A percentile compares a stretch with the other conserved stretches of the same genome.
phyloP scores from a whole-genome alignment of 2,797 vertebrate species.

The Thunnus albacares region DNA sequence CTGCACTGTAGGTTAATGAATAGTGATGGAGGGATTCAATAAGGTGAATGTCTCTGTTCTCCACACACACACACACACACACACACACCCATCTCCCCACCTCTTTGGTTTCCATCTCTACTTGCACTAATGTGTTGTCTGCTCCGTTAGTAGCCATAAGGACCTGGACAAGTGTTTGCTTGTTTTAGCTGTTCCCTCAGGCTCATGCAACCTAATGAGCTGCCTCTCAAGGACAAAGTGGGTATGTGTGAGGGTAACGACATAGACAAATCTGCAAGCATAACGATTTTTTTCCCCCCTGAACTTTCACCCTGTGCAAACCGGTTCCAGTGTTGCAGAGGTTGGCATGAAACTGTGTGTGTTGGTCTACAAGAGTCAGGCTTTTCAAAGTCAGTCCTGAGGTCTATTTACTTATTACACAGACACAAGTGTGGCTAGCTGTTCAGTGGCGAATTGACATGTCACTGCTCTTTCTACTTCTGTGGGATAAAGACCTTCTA shows the following conservation, averaged over 20 bases:
- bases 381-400: constrained; percentile 33
- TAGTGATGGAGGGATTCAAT: constrained; percentile 69
- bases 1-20: constrained; percentile 68
- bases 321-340: constrained; percentile 11
- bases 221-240: constrained; percentile 73
- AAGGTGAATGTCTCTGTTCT: constrained; percentile 35
- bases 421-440: constrained; percentile 43
- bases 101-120: constrained; percentile 61
- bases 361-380: neutral
- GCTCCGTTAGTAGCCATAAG: constrained; percentile 62
- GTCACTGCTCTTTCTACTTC: neutral
- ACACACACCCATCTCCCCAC: constrained; percentile 33
- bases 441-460: constrained; percentile 17
- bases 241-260: constrained; percentile 18
- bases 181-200: constrained; percentile 75
- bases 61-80: constrained; percentile 23
- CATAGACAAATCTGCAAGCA: constrained; percentile 29
- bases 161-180: constrained; percentile 77
- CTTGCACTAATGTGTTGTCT: constrained; percentile 70
- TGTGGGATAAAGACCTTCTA: neutral
- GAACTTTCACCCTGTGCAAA: constrained; percentile 46
- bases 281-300: neutral
- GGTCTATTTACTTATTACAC: neutral
- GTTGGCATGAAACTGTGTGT: neutral
- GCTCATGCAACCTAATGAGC: constrained; percentile 77